Base-by-base conservation (phyloP, 2,888 invertebrate genomes). In the Patella depressa region DNA sequence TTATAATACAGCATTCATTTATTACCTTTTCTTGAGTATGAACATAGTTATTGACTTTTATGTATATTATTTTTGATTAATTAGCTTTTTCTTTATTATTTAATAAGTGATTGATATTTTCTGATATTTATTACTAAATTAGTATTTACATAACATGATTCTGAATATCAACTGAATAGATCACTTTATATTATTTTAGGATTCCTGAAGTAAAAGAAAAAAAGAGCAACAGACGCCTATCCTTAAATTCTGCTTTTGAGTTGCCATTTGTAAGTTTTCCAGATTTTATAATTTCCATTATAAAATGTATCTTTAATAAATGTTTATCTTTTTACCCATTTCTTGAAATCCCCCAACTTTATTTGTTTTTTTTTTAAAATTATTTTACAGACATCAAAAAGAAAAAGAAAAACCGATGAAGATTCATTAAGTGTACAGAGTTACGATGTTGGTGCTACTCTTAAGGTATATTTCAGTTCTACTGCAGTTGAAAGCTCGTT, bases 351-450 rank as follows among this genome's bases (percentile, higher is more conserved):
- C 57, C 57, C 15, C 9, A 57, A 75, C 54, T 24, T 15, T n/a
- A 14, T 65, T 55, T n/a, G 19, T 55, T 53, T 59, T 75, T 74
- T 45, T 45, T 9, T 1, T 72, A 7, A 71, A 57, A 74, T 79
- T 34, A n/a, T 74, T 69, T 82, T 84, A 72, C 81, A 85, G 85
- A 82, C 82, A 72, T 85, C 83, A 78, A 81, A 84, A 71, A 84
- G 85, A 71, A 82, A 85, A 75, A 84, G 84, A 73, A 65, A 79
- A 54, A 75, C 80, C 70, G 87, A 87, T 69, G 87, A 85, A 45
- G 87, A 87, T 73, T 82, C 75, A 14, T 71, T 85, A n/a, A 86
- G 87, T 74, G 80, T 87, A 76, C 85, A 84, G 80, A 87, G 86
- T 79, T 83, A 85, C 78, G 85, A 87, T 73, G 81, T 81, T 78